Percentiles rank a stretch among this genome's conserved stretches.
phyloP scores from a whole-genome alignment of 1,140 invertebrate genomes.

The Stegodyphus mimosarum region DNA sequence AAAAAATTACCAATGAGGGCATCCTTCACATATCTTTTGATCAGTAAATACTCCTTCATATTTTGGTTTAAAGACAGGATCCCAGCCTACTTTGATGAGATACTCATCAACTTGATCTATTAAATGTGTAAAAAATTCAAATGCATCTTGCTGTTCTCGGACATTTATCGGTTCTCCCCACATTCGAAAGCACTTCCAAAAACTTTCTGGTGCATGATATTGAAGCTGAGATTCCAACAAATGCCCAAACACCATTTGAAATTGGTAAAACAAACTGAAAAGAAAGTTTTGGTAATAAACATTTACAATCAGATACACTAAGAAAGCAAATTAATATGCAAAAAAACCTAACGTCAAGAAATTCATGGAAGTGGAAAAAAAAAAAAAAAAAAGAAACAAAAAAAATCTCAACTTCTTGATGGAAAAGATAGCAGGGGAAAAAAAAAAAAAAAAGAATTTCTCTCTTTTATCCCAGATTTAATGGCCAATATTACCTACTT shows the following conservation, averaged over 20 bases:
- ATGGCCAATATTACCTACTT: no score
- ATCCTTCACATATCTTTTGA: conserved; percentile 76
- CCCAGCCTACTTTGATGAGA: conserved; percentile 65
- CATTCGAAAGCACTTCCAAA: conserved; percentile 74
- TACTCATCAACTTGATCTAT: conserved; percentile 75
- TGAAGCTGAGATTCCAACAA: conserved; percentile 73
- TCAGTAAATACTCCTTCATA: conserved; percentile 74
- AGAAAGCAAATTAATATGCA: no score
- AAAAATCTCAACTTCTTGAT: no score
- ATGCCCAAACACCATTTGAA: conserved; percentile 74
- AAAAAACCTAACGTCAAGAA: no score
- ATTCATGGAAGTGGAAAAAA: no score
- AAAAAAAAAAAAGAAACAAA: no score
- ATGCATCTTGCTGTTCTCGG: conserved; percentile 75
- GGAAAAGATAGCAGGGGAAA: no score
- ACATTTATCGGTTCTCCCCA: conserved; percentile 74
- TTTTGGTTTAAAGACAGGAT: conserved; percentile 67
- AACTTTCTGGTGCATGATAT: conserved; percentile 74
- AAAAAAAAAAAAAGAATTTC: no score
- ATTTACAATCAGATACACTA: background rate
- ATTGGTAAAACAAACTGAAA: conserved; percentile 69
- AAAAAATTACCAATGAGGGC: conserved; percentile 70
- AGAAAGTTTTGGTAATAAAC: background rate
- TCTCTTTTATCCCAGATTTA: no score
- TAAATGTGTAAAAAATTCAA: conserved; percentile 73